Conservation (phyloP, 2,888 invertebrate genomes). For the Luffia ferchaultella region DNA sequence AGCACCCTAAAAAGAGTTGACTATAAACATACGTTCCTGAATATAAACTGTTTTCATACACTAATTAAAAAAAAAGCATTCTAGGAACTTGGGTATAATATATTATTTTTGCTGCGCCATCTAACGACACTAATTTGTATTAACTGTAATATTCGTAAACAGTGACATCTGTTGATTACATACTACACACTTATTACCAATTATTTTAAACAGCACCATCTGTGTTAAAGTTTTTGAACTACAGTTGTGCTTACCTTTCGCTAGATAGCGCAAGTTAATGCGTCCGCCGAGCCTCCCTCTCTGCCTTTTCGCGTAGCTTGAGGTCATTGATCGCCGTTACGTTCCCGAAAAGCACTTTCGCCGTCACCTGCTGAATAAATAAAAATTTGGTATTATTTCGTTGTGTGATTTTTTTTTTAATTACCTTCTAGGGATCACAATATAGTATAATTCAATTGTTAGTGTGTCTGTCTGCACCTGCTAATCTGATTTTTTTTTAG, state of each 20-base stretch:
- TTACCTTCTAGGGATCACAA: neutral
- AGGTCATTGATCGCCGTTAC: slow-evolving; percentile 78
- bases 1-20: too few species aligned
- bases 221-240: slow-evolving; percentile 8
- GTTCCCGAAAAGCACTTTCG: slow-evolving; percentile 77
- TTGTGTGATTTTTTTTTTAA: neutral
- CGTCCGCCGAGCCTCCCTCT: slow-evolving; percentile 68
- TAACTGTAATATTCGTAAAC: neutral
- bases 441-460: too few species aligned
- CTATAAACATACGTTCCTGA: too few species aligned
- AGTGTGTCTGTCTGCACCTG: too few species aligned
- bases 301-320: slow-evolving; percentile 74
- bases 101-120: neutral
- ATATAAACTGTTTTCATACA: too few species aligned
- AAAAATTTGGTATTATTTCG: slow-evolving; percentile 13
- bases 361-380: slow-evolving; percentile 69
- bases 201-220: slow-evolving; percentile 21
- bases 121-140: neutral
- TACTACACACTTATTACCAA: too few species aligned
- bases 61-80: too few species aligned
- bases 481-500: too few species aligned
- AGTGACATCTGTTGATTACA: too few species aligned
- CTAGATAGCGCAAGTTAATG: slow-evolving; percentile 50
- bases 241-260: slow-evolving; percentile 21
- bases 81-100: too few species aligned